Percentiles rank a stretch among this genome's conserved stretches.
phyloP scores from a whole-genome alignment of 2,113 vertebrate genomes.

The Penelope pileata region DNA sequence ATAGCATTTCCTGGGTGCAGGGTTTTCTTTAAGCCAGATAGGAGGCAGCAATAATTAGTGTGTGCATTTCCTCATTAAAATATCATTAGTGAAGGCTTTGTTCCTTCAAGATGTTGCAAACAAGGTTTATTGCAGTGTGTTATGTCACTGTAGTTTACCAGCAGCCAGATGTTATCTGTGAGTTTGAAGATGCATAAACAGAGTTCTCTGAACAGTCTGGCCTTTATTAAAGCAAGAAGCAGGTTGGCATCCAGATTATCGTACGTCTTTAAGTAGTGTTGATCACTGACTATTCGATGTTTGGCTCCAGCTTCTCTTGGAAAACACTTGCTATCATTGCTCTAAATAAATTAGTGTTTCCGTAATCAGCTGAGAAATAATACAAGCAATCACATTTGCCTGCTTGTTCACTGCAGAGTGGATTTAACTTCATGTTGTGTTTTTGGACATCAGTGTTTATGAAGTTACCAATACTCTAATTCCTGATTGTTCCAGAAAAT shows the following conservation, averaged over 20 bases:
- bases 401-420: neutral
- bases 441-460: neutral
- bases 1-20: neutral
- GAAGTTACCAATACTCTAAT: neutral
- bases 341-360: neutral
- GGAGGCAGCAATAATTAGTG: constrained; percentile 71
- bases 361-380: neutral
- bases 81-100: constrained; percentile 73
- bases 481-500: neutral
- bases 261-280: neutral
- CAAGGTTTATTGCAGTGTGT: constrained; percentile 49
- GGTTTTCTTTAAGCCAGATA: constrained; percentile 41
- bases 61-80: constrained; percentile 78
- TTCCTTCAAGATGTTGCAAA: constrained; percentile 65
- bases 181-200: neutral
- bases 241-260: neutral
- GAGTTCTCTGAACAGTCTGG: neutral
- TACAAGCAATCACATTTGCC: neutral
- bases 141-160: constrained; percentile 45
- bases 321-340: neutral
- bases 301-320: neutral
- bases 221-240: neutral
- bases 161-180: constrained; percentile 32
- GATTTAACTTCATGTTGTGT: neutral
- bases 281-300: neutral